A percentile compares a stretch with the other conserved stretches of the same genome.
Evolutionary conservation across 2,113 vertebrate species (phyloP).

Genomic region (Suncus etruscus): DNA sequence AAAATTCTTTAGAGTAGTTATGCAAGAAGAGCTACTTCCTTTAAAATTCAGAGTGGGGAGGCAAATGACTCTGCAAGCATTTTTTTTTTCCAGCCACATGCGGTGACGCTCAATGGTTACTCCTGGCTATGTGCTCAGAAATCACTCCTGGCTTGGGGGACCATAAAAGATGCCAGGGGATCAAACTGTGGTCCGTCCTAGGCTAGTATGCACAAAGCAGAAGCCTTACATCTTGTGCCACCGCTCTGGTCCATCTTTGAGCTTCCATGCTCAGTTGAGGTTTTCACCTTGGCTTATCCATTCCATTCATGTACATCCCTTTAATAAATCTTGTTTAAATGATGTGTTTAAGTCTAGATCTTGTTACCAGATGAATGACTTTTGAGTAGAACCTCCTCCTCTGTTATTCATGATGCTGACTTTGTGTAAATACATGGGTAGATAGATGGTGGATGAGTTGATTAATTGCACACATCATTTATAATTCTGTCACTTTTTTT

Average conservation of each 20-base stretch:
- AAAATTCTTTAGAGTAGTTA: not conserved
- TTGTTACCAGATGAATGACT: not conserved
- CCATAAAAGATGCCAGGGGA: no score
- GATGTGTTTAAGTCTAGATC: not conserved
- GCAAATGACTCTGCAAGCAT: not conserved
- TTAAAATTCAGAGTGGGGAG: not conserved
- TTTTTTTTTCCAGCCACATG: not conserved
- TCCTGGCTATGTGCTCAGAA: no score
- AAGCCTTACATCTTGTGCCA: no score
- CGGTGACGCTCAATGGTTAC: no score
- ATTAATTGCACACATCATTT: not conserved
- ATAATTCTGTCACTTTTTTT: no score
- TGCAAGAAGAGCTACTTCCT: not conserved
- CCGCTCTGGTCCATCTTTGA: not conserved
- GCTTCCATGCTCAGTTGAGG: not conserved
- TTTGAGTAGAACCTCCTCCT: conserved; percentile 19
- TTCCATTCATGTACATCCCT: not conserved
- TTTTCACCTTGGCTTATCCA: not conserved
- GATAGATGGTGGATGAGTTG: not conserved
- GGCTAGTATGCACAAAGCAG: no score
- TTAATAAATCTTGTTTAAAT: not conserved
- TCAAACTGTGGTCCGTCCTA: no score
- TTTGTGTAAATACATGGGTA: not conserved
- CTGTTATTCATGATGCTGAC: not conserved
- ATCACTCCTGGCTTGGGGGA: no score